These are phyloP conservation scores for Aspidiotus destructor DNA, from an alignment of 2,888 invertebrate species.

Conservation along the genomic window DNA sequence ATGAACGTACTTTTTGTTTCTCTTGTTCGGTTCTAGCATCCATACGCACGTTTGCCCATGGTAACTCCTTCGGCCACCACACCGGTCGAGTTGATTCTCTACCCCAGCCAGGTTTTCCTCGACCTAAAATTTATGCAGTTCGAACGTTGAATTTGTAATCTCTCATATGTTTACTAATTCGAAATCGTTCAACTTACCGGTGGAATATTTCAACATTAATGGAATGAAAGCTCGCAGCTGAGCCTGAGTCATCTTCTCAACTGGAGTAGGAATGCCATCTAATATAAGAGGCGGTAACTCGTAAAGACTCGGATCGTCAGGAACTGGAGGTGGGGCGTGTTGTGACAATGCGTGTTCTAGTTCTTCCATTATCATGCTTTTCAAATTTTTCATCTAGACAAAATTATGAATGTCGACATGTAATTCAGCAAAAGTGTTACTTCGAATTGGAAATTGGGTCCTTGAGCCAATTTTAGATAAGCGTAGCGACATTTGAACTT, in stretches of 20 bases:
- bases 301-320: conserved; percentile 85
- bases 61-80: conserved; percentile 97
- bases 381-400: conserved; percentile 61
- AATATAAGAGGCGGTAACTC: conserved; percentile 92
- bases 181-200: conserved; percentile 48
- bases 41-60: conserved; percentile 97
- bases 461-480: too few relatives aligned
- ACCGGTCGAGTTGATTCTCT: conserved; percentile 88
- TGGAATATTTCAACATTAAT: conserved; percentile 94
- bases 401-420: too few relatives aligned
- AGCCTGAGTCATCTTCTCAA: conserved; percentile 98
- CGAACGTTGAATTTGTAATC: not conserved
- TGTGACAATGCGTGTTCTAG: conserved; percentile 86
- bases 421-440: too few relatives aligned
- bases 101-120: conserved; percentile 97
- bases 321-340: conserved; percentile 75
- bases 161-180: conserved; percentile 1
- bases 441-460: too few relatives aligned
- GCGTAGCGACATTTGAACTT: too few relatives aligned
- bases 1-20: conserved; percentile 72
- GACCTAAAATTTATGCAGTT: conserved; percentile 42
- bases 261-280: conserved; percentile 95
- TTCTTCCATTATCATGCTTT: conserved; percentile 88
- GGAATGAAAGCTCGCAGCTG: conserved; percentile 94
- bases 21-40: conserved; percentile 93